Base-by-base conservation (phyloP, 23 tunicate genomes). In the Ciona savignyi region DNA sequence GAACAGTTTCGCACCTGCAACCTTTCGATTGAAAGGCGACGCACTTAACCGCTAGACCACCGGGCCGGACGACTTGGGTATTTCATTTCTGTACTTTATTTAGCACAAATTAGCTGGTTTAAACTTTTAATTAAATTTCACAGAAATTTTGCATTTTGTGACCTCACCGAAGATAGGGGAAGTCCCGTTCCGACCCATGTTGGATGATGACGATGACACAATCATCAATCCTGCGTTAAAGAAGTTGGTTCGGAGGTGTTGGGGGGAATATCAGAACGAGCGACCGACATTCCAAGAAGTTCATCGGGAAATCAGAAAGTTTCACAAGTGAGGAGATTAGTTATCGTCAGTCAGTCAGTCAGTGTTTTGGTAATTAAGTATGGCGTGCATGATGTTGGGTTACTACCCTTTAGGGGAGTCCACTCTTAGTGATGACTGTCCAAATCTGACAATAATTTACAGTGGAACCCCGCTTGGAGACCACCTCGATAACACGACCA, bases 231-330 rank as follows among this genome's bases (percentile, higher is more conserved):
- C 72, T 3, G 60, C 62, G 26, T 30, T 80, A 33, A 35, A 72
- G 0, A 74, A 63, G 24, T 23, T 91, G 33, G 60, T 91, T 0
- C 29, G 76, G 2, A 67, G 42, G 1, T 91, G 91, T 61, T 91
- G 97, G 97, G 67, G 71, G 49, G 97, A 91, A 60, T 23, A 51
- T 25, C 86, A 81, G 19, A 71, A 71, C 27, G 83, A 75, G 1
- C 70, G 97, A 24, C 97, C 97, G 35, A 76, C 66, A 3, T 80
- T 91, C 34, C 60, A 32, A 6, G 85, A 91, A 65, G 84, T 91
- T 25, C 69, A 73, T 23, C 77, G 74, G 51, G 64, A 60, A 25
- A 61, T 85, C 25, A 72, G 72, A 70, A 85, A 85, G 68, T 30
- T 85, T 15, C 35, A 48, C 34, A 72, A 67, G 91, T 85, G 28